A percentile compares a stretch with the other conserved stretches of the same genome.
Conservation (phyloP, 23 tunicate genomes). For the Halocynthia roretzi region DNA sequence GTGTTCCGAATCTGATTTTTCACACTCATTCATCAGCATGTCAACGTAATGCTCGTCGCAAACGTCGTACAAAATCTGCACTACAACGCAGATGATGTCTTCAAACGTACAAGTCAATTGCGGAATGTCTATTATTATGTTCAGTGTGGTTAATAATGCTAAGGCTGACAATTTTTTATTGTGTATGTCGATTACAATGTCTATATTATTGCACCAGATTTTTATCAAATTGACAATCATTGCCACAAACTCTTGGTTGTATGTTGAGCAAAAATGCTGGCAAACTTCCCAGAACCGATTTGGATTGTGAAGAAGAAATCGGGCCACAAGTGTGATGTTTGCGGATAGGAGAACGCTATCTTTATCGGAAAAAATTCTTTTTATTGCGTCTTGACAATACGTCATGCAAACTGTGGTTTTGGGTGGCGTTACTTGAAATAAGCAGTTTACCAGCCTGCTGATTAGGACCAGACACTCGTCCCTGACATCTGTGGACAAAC, state of each 20-base stretch:
- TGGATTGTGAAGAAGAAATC: neutral
- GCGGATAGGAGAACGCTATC: slow-evolving; percentile 14
- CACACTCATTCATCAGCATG: slow-evolving; percentile 8
- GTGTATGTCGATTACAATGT: slow-evolving; percentile 11
- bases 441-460: slow-evolving; percentile 16
- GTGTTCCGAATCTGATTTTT: neutral
- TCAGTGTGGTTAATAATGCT: slow-evolving; percentile 1
- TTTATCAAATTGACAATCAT: neutral
- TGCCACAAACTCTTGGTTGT: neutral
- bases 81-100: slow-evolving; percentile 10
- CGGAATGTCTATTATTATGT: neutral
- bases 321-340: slow-evolving; percentile 9
- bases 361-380: neutral
- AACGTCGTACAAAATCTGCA: slow-evolving; percentile 54
- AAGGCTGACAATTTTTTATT: slow-evolving; percentile 6
- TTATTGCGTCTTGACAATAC: slow-evolving; percentile 4
- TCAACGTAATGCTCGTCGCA: slow-evolving; percentile 48
- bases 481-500: slow-evolving; percentile 56
- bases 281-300: neutral
- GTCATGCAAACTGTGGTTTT: slow-evolving; percentile 10
- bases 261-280: neutral
- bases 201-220: slow-evolving; percentile 14
- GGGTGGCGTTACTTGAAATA: slow-evolving; percentile 25
- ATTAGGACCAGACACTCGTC: slow-evolving; percentile 61
- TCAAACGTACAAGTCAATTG: neutral